Conservation (phyloP, 2,797 vertebrate genomes). For the Oophaga sylvatica region DNA sequence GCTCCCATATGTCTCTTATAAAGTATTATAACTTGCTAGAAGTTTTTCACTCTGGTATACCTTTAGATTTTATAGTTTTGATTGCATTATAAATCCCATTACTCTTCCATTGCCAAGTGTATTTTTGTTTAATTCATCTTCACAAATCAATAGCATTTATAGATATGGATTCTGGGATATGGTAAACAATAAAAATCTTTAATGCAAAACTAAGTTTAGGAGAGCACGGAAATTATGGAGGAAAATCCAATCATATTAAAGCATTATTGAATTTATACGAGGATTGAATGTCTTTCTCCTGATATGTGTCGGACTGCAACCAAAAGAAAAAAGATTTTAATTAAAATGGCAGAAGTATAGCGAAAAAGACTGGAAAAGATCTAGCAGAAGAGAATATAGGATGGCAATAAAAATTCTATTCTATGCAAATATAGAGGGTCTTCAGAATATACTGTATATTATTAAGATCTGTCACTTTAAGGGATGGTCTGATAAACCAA, state of each 20-base stretch:
- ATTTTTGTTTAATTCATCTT: slow-evolving; percentile 34
- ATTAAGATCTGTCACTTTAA: too few relatives aligned
- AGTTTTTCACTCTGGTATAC: slow-evolving; percentile 24
- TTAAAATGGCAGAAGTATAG: neutral
- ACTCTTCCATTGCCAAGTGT: slow-evolving; percentile 24
- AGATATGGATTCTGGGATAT: slow-evolving; percentile 42
- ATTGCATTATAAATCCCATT: slow-evolving; percentile 43
- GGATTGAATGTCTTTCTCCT: slow-evolving; percentile 14
- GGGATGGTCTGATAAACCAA: too few relatives aligned
- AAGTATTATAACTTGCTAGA: slow-evolving; percentile 9
- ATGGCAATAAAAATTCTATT: neutral
- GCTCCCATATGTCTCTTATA: neutral
- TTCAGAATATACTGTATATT: too few relatives aligned
- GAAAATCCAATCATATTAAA: slow-evolving; percentile 26
- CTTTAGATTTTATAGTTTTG: slow-evolving; percentile 23
- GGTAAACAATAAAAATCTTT: slow-evolving; percentile 42
- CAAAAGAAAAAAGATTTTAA: slow-evolving; percentile 25
- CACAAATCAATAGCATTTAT: slow-evolving; percentile 33
- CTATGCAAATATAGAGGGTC: neutral
- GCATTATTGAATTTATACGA: slow-evolving; percentile 15
- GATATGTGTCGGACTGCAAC: neutral
- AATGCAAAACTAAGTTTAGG: slow-evolving; percentile 34
- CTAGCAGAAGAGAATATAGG: neutral
- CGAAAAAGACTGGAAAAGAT: neutral
- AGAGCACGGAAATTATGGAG: slow-evolving; percentile 12